Percentiles rank a stretch among this genome's conserved stretches.
These are phyloP conservation scores for Eubasilissa regina DNA, from an alignment of 1,140 invertebrate genomes.

Conservation along the genomic window DNA sequence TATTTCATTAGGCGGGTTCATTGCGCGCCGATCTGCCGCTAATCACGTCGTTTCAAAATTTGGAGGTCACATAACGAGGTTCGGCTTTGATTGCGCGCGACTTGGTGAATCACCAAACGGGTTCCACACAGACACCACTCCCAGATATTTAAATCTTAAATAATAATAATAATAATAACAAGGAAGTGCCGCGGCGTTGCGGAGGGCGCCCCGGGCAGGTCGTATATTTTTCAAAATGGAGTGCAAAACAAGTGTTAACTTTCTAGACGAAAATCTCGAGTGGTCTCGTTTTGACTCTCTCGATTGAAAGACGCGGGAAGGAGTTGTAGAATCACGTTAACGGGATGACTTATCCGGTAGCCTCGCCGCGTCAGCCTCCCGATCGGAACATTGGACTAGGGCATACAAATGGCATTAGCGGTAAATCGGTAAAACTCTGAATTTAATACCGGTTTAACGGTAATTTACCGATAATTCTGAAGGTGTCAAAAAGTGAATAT, in stretches of 20 bases:
- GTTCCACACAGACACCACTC: background rate
- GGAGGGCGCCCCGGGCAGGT: background rate
- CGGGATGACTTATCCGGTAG: too few relatives aligned
- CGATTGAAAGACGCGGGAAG: background rate
- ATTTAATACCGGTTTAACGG: too few relatives aligned
- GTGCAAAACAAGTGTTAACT: background rate
- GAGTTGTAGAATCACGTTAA: too few relatives aligned
- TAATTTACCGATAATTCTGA: too few relatives aligned
- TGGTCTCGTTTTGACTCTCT: background rate
- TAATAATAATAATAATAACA: slow-evolving; percentile 5
- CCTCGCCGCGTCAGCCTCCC: too few relatives aligned
- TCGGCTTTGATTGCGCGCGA: background rate
- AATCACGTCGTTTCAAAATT: background rate
- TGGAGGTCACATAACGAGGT: background rate
- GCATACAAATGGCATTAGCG: too few relatives aligned
- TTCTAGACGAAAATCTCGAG: background rate
- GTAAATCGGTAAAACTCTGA: too few relatives aligned
- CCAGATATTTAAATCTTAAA: slow-evolving; percentile 15
- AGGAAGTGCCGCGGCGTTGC: background rate
- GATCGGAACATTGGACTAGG: too few relatives aligned
- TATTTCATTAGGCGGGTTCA: too few relatives aligned
- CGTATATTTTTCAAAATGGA: background rate
- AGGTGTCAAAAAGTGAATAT: too few relatives aligned
- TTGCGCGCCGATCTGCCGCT: too few relatives aligned
- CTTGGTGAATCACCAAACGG: slow-evolving; percentile 12